Evolutionary conservation across 2,888 invertebrate species (phyloP).

Genomic region (Luperina nickerlii): DNA sequence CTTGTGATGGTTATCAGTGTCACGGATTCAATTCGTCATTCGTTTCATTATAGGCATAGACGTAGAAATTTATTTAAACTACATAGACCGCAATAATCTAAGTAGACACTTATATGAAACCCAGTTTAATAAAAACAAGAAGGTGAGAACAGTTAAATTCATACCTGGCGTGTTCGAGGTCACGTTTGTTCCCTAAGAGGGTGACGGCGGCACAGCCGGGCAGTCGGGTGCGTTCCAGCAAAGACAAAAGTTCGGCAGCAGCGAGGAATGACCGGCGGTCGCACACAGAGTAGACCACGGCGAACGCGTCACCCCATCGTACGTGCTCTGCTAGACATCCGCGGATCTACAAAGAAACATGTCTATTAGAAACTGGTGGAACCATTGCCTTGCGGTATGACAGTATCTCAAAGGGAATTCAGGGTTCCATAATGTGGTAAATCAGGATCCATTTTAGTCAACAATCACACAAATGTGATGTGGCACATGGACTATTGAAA

Average conservation of each 20-base stretch:
- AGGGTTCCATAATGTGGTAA: background rate
- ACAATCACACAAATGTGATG: background rate
- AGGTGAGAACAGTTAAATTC: background rate
- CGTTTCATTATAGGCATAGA: background rate
- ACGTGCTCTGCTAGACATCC: conserved; percentile 94
- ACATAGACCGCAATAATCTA: background rate
- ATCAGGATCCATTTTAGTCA: background rate
- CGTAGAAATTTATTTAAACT: background rate
- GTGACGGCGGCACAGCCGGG: conserved; percentile 94
- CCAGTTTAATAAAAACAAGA: background rate
- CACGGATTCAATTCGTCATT: background rate
- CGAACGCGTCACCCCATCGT: conserved; percentile 95
- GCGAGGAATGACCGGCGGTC: conserved; percentile 90
- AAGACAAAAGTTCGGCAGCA: conserved; percentile 93
- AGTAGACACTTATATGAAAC: background rate
- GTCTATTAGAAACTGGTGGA: background rate
- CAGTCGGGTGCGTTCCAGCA: conserved; percentile 93
- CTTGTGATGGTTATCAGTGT: background rate
- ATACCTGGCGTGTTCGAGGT: conserved; percentile 95
- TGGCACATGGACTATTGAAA: background rate
- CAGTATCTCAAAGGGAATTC: background rate
- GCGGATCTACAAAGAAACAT: conserved; percentile 89
- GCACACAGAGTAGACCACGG: conserved; percentile 94
- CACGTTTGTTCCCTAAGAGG: conserved; percentile 95
- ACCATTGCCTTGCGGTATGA: background rate